phyloP scores from a whole-genome alignment of 2,113 vertebrate species.

The Crotalus horridus region DNA sequence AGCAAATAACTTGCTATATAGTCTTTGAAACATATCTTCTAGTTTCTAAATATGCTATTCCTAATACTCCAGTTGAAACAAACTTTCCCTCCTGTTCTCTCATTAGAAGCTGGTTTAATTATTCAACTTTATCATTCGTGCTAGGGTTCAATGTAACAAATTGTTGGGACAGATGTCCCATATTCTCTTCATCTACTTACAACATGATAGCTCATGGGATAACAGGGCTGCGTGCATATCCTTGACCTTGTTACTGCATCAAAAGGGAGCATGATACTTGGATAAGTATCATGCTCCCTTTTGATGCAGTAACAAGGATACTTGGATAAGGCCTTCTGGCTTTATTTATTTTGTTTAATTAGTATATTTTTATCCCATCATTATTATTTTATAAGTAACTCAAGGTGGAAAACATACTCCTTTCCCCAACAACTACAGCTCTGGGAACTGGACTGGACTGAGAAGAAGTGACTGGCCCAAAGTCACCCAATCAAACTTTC shows the following conservation, averaged over 20 bases:
- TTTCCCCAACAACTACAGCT: background rate
- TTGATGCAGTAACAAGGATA: background rate
- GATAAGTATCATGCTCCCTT: background rate
- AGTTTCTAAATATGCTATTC: constrained; percentile 25
- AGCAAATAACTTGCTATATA: background rate
- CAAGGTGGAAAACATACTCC: background rate
- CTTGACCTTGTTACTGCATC: background rate
- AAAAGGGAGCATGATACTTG: constrained; percentile 5
- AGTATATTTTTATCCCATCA: background rate
- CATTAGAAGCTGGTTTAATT: background rate
- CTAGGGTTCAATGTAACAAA: background rate
- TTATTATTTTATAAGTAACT: background rate
- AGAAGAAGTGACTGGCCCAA: too few species aligned
- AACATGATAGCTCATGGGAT: background rate
- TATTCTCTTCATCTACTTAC: constrained; percentile 23
- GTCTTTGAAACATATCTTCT: background rate
- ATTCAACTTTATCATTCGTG: background rate
- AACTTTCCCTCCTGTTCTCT: constrained; percentile 23
- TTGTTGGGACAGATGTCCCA: background rate
- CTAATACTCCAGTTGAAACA: constrained; percentile 16
- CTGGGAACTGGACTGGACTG: background rate
- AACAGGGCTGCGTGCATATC: background rate
- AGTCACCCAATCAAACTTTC: background rate
- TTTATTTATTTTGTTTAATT: background rate
- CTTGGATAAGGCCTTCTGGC: constrained; percentile 13